Evolutionary conservation across 2,888 invertebrate genomes (phyloP), one percentile per base, ranked within the genome.

Genomic region (Platycnemis pennipes): DNA sequence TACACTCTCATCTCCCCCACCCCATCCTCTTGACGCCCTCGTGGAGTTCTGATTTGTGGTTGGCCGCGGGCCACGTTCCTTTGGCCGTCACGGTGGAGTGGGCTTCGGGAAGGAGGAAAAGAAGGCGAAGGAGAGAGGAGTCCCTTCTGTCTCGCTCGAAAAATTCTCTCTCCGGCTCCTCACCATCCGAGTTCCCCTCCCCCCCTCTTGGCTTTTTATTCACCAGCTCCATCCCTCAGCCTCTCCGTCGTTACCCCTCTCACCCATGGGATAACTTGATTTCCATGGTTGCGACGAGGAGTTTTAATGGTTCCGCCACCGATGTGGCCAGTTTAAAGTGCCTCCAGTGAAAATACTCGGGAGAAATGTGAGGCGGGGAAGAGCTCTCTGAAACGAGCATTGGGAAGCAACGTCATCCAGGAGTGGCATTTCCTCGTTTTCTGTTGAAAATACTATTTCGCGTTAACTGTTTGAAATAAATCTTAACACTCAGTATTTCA

Each of bases 41-140:
- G 88, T 46, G 63, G n/a, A 53, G 89, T 53, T 53, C 89, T 89
- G 89, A 89, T 89, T 89, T 89, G 89, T 89, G 89, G 89, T 89
- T 89, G 89, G 89, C 53, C 89, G 16, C 42, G 37, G 56, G 89
- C 89, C 89, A 89, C 56, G 42, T 56, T 89, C 89, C 26, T 89
- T 53, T 31, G 26, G 31, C 86, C 44, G 19, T 86, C 86, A 86
- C 22, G 63, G 86, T 44, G 86, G 86, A 42, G 42, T 31, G 49
- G 46, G 49, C 11, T 2, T 2, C 13, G 88, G 88, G 46, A n/a
- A 37, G 49, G 19, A 37, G 49, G 53, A n/a, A n/a, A n/a, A n/a
- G n/a, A n/a, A n/a, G n/a, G n/a, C n/a, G n/a, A n/a, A n/a, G n/a
- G n/a, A n/a, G n/a, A n/a, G n/a, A n/a, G n/a, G n/a, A n/a, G n/a